Evolutionary conservation across 2,888 invertebrate species (phyloP).

Genomic region (Netelia melanura): DNA sequence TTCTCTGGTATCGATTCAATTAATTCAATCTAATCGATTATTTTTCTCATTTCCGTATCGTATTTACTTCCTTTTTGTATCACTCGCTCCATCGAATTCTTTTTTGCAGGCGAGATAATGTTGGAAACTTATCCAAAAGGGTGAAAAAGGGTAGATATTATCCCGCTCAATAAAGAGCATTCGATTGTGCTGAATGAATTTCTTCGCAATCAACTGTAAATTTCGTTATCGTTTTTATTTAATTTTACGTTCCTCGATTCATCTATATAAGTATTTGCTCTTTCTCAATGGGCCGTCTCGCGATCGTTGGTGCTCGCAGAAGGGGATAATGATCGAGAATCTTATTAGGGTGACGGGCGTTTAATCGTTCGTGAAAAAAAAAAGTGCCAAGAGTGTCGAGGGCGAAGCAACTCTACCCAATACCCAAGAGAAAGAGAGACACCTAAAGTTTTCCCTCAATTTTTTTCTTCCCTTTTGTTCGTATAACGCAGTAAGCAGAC

Average conservation of each 20-base stretch:
- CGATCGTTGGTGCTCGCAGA: background rate
- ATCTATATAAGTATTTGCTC: constrained; percentile 13
- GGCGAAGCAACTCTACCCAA: constrained; percentile 25
- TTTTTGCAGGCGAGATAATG: background rate
- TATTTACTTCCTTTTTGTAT: background rate
- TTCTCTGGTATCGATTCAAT: background rate
- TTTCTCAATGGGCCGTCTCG: constrained; percentile 30
- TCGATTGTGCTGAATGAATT: constrained; percentile 48
- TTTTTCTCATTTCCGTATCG: background rate
- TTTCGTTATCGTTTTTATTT: constrained; percentile 4
- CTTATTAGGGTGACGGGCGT: constrained; percentile 54
- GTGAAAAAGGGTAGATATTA: constrained; percentile 12
- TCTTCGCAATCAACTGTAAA: constrained; percentile 6
- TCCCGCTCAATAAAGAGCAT: constrained; percentile 33
- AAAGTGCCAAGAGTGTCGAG: constrained; percentile 20
- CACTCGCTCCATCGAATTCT: background rate
- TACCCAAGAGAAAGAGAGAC: constrained; percentile 2
- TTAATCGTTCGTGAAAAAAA: constrained; percentile 61
- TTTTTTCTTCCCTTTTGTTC: constrained; percentile 44
- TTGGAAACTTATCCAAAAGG: background rate
- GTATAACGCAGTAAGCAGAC: background rate
- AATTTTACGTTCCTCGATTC: constrained; percentile 8
- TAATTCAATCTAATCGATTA: background rate
- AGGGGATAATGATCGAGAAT: constrained; percentile 54
- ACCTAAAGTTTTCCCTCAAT: constrained; percentile 28